phyloP scores from a whole-genome alignment of 2,888 invertebrate genomes.

The Heliconius aoede region DNA sequence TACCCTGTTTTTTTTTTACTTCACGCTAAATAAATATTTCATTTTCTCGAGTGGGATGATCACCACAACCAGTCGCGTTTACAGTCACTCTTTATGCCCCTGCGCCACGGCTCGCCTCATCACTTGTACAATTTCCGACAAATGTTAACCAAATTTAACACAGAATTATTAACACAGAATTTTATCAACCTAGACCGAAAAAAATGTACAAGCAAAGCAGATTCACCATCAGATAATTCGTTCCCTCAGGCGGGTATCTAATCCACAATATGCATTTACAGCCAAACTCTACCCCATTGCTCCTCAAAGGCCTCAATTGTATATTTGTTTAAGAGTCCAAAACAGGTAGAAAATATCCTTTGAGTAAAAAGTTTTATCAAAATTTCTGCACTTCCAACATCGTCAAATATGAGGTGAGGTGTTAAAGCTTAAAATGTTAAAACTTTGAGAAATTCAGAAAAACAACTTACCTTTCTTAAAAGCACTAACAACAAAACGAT shows the following conservation, averaged over 20 bases:
- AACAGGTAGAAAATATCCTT: background rate
- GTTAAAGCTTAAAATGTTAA: background rate
- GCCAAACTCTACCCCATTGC: background rate
- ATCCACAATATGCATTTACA: background rate
- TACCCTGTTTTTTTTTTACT: background rate
- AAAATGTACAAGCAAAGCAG: too few relatives aligned
- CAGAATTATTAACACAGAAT: too few relatives aligned
- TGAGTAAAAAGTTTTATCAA: background rate
- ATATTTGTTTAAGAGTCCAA: background rate
- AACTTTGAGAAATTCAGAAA: background rate
- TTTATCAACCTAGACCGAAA: too few relatives aligned
- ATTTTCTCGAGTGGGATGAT: too few relatives aligned
- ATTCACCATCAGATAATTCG: too few relatives aligned
- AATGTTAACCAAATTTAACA: too few relatives aligned
- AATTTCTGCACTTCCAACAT: background rate
- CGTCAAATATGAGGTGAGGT: background rate
- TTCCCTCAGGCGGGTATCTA: too few relatives aligned
- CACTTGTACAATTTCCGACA: too few relatives aligned
- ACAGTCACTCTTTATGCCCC: too few relatives aligned
- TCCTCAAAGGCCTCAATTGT: background rate
- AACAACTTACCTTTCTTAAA: background rate
- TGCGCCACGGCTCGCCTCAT: too few relatives aligned
- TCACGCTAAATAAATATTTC: too few relatives aligned
- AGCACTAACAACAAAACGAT: background rate
- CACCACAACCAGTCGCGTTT: too few relatives aligned